These are phyloP conservation scores for Pampus argenteus DNA, from an alignment of 2,797 vertebrate species.

Conservation along the genomic window DNA sequence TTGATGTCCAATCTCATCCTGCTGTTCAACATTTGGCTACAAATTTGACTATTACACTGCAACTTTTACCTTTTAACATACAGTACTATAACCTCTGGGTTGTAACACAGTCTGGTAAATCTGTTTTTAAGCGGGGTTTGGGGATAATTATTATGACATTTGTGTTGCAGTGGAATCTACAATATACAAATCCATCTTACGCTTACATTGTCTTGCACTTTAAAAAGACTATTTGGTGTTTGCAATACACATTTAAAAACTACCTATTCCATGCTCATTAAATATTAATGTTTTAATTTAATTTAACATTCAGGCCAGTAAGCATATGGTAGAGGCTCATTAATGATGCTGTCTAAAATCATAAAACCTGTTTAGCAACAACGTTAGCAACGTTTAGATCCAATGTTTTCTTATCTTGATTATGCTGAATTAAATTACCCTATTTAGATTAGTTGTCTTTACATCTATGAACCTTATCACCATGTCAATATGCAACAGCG, in stretches of 20 bases:
- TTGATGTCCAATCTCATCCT: slow-evolving; percentile 1
- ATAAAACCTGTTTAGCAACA: background rate
- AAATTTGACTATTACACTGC: background rate
- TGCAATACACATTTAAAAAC: background rate
- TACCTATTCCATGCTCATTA: background rate
- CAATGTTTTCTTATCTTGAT: background rate
- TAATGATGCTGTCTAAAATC: background rate
- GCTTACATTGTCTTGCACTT: slow-evolving; percentile 10
- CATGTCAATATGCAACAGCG: slow-evolving; percentile 5
- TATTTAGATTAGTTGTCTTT: background rate
- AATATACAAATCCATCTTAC: slow-evolving; percentile 33
- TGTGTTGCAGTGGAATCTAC: slow-evolving; percentile 21
- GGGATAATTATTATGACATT: slow-evolving; percentile 34
- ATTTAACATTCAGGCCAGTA: slow-evolving; percentile 4
- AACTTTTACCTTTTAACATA: slow-evolving; percentile 17
- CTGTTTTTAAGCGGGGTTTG: slow-evolving; percentile 33
- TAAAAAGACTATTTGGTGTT: slow-evolving; percentile 23
- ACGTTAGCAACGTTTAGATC: background rate
- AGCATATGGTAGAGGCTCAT: background rate
- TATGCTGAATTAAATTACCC: background rate
- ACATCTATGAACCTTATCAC: background rate
- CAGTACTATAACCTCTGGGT: slow-evolving; percentile 5
- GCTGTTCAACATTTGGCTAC: background rate
- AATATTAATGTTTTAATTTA: background rate
- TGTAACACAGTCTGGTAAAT: slow-evolving; percentile 33